These are phyloP conservation scores for Trinorchestia longiramus DNA, from an alignment of 1,140 invertebrate species.

Conservation along the genomic window DNA sequence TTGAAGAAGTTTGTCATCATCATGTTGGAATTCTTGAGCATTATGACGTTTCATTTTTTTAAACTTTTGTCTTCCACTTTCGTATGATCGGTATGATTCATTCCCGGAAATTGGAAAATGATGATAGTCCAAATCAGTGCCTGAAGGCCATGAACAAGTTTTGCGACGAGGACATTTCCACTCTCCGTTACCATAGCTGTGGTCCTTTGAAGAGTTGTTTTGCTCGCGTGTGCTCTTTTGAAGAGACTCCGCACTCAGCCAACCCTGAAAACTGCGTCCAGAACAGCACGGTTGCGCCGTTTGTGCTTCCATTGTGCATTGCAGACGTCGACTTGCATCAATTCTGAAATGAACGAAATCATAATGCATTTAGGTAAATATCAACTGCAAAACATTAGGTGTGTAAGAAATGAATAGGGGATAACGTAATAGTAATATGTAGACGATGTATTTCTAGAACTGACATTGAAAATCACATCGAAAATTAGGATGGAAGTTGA, in stretches of 20 bases:
- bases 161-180: neutral
- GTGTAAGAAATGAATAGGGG: too few species aligned
- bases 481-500: too few species aligned
- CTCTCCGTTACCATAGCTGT: neutral
- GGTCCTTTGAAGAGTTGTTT: neutral
- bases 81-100: too few species aligned
- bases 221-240: too few species aligned
- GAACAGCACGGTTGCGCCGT: too few species aligned
- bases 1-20: neutral
- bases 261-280: too few species aligned
- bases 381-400: too few species aligned
- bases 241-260: neutral
- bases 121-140: neutral
- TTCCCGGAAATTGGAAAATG: neutral
- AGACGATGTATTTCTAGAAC: too few species aligned
- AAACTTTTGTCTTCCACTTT: neutral
- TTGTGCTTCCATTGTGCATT: neutral
- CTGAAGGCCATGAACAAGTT: neutral
- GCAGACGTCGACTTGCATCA: neutral
- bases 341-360: neutral
- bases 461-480: too few species aligned
- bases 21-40: neutral
- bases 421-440: too few species aligned
- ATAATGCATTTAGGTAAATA: neutral
- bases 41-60: neutral